Percentiles rank a stretch among this genome's conserved stretches.
Conservation (phyloP, 37 sponge, comb jelly and placozoan species). For the Aplysina aerophoba region DNA sequence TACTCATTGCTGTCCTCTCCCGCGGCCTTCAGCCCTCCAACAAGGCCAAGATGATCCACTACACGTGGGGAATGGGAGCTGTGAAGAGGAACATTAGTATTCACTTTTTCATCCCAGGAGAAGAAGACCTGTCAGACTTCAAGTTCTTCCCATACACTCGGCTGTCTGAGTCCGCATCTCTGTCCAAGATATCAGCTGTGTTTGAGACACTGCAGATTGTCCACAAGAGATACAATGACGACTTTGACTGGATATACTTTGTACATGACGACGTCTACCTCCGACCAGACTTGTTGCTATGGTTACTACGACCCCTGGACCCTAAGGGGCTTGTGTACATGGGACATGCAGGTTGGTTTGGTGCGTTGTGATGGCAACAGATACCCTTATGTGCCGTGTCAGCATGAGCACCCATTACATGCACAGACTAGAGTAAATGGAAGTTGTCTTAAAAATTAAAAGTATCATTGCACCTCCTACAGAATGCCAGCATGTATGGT, state of each 20-base stretch:
- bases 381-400: neutral
- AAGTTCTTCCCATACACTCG: constrained; percentile 18
- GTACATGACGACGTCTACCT: constrained; percentile 29
- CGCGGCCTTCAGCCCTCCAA: neutral
- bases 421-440: too few species aligned
- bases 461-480: too few species aligned
- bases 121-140: constrained; percentile 6
- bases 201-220: constrained; percentile 1
- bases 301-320: neutral
- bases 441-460: too few species aligned
- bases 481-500: too few species aligned
- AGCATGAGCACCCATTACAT: too few species aligned
- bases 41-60: constrained; percentile 34
- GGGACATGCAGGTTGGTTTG: constrained; percentile 10
- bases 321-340: constrained; percentile 27
- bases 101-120: constrained; percentile 17
- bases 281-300: constrained; percentile 10
- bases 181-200: constrained; percentile 12
- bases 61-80: constrained; percentile 31
- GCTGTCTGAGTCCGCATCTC: neutral
- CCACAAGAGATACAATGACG: neutral
- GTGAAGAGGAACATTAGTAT: constrained; percentile 6
- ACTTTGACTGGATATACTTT: constrained; percentile 19
- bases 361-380: neutral
- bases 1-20: constrained; percentile 8